Conservation (phyloP, 2,113 vertebrate species). For the Ctenomys sociabilis region DNA sequence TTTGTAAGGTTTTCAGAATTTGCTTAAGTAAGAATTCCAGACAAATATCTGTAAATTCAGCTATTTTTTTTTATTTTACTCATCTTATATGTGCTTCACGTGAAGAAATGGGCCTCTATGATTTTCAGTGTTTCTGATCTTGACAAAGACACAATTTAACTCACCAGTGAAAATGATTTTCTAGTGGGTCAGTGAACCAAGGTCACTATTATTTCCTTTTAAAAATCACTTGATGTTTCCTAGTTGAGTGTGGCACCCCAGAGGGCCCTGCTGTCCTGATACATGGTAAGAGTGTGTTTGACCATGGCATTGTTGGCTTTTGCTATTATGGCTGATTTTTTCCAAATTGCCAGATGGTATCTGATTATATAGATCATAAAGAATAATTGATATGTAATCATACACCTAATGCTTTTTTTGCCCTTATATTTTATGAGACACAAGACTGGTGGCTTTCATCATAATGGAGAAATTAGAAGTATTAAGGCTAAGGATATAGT, state of each 20-base stretch:
- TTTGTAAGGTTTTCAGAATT: slow-evolving; percentile 2
- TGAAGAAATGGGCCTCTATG: neutral
- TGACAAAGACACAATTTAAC: neutral
- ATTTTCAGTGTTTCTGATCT: neutral
- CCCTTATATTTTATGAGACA: slow-evolving; percentile 70
- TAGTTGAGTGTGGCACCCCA: neutral
- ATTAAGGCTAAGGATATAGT: slow-evolving; percentile 37
- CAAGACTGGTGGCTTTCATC: slow-evolving; percentile 34
- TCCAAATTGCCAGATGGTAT: slow-evolving; percentile 71
- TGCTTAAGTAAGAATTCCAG: slow-evolving; percentile 6
- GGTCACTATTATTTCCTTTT: neutral
- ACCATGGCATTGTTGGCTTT: slow-evolving; percentile 42
- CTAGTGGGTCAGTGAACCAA: neutral
- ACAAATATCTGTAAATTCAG: neutral
- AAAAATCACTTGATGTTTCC: neutral
- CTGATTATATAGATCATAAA: slow-evolving; percentile 81
- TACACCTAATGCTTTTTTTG: slow-evolving; percentile 73
- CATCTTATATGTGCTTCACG: neutral
- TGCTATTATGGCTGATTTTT: slow-evolving; percentile 43
- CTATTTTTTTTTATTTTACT: slow-evolving; percentile 10
- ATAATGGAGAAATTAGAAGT: slow-evolving; percentile 57
- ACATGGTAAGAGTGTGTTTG: neutral
- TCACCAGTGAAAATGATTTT: slow-evolving; percentile 39
- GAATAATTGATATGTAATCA: slow-evolving; percentile 76
- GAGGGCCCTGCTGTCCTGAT: neutral